Percentiles rank a stretch among this genome's conserved stretches.
Conservation (phyloP, 2,888 invertebrate genomes). For the Leptinotarsa tumamoca region DNA sequence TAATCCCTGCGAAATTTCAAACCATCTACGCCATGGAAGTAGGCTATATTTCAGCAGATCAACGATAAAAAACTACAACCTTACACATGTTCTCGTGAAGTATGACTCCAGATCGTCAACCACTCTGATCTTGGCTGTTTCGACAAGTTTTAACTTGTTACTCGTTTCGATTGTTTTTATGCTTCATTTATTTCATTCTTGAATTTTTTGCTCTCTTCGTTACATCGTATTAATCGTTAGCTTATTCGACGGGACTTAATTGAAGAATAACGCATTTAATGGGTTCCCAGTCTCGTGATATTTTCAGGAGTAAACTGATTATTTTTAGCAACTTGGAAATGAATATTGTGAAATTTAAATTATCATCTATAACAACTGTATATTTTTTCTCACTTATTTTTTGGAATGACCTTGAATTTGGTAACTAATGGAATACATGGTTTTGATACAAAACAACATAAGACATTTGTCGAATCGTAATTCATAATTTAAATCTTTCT, state of each 20-base stretch:
- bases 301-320: too few relatives aligned
- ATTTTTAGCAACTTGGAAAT: too few relatives aligned
- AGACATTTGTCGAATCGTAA: too few relatives aligned
- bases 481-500: too few relatives aligned
- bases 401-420: too few relatives aligned
- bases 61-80: slow-evolving; percentile 31
- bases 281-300: too few relatives aligned
- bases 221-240: neutral
- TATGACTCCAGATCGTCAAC: slow-evolving; percentile 28
- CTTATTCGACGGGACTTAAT: neutral
- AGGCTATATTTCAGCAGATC: slow-evolving; percentile 15
- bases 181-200: neutral
- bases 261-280: too few relatives aligned
- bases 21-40: slow-evolving; percentile 14
- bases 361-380: too few relatives aligned
- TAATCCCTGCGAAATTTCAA: neutral
- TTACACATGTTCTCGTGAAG: slow-evolving; percentile 31
- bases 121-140: slow-evolving; percentile 23
- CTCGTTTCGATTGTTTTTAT: slow-evolving; percentile 16
- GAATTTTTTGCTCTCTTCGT: neutral
- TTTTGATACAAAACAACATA: too few relatives aligned
- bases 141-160: slow-evolving; percentile 32
- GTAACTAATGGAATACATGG: too few relatives aligned
- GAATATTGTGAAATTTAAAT: too few relatives aligned
- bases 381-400: too few relatives aligned